Percentiles rank a stretch among this genome's conserved stretches.
Conservation (phyloP, 2,888 invertebrate genomes). For the Drosophila paranaensis region DNA sequence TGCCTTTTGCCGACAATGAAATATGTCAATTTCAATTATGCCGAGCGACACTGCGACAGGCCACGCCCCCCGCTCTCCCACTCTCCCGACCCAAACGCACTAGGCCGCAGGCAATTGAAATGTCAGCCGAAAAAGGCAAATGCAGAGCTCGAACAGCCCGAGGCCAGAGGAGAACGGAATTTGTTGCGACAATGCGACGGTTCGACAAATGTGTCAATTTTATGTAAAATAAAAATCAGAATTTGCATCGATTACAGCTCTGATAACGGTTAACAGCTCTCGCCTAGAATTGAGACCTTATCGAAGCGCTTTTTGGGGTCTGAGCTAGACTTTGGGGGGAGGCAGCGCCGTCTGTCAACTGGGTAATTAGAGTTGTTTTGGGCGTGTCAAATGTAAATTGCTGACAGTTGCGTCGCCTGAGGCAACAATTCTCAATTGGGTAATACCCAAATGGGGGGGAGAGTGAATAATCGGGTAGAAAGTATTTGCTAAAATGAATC, state of each 20-base stretch:
- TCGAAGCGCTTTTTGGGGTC: background rate
- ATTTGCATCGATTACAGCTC: constrained; percentile 58
- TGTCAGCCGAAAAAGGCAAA: constrained; percentile 33
- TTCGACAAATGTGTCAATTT: constrained; percentile 73
- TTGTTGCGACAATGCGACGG: constrained; percentile 41
- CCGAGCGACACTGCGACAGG: constrained; percentile 44
- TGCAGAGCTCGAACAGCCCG: constrained; percentile 12
- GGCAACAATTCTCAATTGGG: constrained; percentile 32
- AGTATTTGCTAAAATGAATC: background rate
- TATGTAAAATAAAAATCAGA: constrained; percentile 47
- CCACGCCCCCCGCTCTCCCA: constrained; percentile 9
- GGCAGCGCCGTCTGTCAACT: constrained; percentile 18
- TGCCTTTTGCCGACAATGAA: constrained; percentile 65
- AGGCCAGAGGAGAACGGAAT: constrained; percentile 15
- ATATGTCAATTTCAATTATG: constrained; percentile 78
- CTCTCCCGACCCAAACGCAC: constrained; percentile 1
- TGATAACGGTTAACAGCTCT: constrained; percentile 30
- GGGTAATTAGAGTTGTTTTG: constrained; percentile 62
- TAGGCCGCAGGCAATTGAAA: constrained; percentile 66
- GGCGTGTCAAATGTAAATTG: constrained; percentile 52
- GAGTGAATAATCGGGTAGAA: constrained; percentile 8
- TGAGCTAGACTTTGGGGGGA: background rate
- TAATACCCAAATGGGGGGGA: background rate
- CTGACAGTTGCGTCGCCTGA: constrained; percentile 64
- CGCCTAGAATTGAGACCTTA: constrained; percentile 18